phyloP scores from a whole-genome alignment of 1,140 invertebrate species.

The Steinernema khuongi region DNA sequence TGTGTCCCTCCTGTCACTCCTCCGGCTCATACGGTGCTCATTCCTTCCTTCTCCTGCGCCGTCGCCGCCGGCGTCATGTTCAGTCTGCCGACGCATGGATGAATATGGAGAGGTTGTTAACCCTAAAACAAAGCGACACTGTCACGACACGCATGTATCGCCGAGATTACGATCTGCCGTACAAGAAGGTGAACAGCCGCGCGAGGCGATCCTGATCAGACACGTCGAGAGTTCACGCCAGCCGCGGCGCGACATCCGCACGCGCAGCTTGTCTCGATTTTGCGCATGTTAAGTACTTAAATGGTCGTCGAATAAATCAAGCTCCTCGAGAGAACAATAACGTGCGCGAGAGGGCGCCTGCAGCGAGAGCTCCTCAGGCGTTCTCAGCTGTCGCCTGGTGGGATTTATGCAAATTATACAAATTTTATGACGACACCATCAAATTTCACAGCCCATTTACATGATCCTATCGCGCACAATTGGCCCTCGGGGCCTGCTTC shows the following conservation, averaged over 20 bases:
- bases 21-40: too few species aligned
- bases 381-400: not conserved
- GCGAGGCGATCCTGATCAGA: not conserved
- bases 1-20: not conserved
- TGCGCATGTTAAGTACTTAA: not conserved
- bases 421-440: not conserved
- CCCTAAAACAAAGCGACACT: slow-evolving; percentile 13
- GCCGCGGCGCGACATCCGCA: not conserved
- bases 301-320: not conserved
- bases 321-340: not conserved
- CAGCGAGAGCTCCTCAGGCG: not conserved
- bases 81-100: not conserved
- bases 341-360: not conserved
- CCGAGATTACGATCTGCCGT: not conserved
- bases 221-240: not conserved
- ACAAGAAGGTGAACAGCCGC: not conserved
- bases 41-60: not conserved
- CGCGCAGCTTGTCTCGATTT: not conserved
- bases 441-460: not conserved
- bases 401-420: not conserved
- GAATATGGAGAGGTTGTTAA: not conserved
- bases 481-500: too few species aligned
- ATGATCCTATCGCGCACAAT: not conserved
- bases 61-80: not conserved
- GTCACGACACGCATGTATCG: not conserved